Evolutionary conservation across 1,140 invertebrate species (phyloP).

Genomic region (Drosophila nannoptera): DNA sequence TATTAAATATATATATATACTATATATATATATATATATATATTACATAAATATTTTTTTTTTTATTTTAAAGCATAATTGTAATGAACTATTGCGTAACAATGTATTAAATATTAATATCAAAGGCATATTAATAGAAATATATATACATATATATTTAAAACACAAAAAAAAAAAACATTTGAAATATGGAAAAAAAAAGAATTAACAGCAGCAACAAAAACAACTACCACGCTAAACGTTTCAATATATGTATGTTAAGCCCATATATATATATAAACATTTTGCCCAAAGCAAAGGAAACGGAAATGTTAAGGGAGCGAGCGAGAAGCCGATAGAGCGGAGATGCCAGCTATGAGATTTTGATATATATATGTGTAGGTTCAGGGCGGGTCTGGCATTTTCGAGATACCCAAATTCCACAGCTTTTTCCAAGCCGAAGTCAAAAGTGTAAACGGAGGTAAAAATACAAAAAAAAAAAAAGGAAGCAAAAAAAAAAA

Average conservation of each 20-base stretch:
- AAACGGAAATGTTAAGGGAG: conserved; percentile 32
- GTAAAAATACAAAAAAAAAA: conserved; percentile 1
- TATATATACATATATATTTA: conserved; percentile 26
- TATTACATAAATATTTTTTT: conserved; percentile 57
- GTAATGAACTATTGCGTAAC: conserved; percentile 66
- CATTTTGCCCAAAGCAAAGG: conserved; percentile 42
- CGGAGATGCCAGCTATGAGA: conserved; percentile 5
- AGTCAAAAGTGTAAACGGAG: conserved; percentile 10
- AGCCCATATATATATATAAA: conserved; percentile 34
- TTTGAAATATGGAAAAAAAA: conserved; percentile 23
- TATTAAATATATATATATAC: conserved; percentile 49
- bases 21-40: conserved; percentile 29
- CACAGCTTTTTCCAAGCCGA: conserved; percentile 23
- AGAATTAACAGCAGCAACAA: conserved; percentile 3
- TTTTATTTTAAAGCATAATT: conserved; percentile 62
- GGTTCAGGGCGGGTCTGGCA: conserved; percentile 15
- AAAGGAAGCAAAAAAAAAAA: conserved; percentile 7
- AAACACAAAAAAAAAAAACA: conserved; percentile 28
- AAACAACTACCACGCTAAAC: conserved; percentile 63
- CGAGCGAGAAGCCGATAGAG: conserved; percentile 8
- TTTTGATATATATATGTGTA: conserved; percentile 10
- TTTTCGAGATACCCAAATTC: conserved; percentile 25
- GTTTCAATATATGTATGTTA: conserved; percentile 69
- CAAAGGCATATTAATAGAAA: conserved; percentile 65
- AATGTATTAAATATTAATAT: conserved; percentile 71